These are phyloP conservation scores for Gymnocephalus cernua DNA, from an alignment of 2,113 vertebrate genomes.

Conservation along the genomic window DNA sequence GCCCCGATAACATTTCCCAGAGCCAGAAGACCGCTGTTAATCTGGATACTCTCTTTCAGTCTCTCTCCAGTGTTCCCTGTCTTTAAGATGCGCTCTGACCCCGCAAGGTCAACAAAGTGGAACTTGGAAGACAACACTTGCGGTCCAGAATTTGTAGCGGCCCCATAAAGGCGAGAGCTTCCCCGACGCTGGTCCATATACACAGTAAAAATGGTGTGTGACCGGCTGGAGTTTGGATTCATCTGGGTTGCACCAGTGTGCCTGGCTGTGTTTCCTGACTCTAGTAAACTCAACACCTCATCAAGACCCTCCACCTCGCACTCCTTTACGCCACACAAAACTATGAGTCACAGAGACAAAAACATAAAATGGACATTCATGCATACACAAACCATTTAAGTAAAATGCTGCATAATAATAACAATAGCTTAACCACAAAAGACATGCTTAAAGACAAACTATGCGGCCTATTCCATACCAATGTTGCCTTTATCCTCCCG, in stretches of 20 bases:
- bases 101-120: conserved; percentile 96
- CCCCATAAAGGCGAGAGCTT: conserved; percentile 80
- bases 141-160: conserved; percentile 46
- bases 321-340: conserved; percentile 94
- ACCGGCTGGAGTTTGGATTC: conserved; percentile 94
- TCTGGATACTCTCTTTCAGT: conserved; percentile 97
- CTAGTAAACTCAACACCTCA: conserved; percentile 94
- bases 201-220: conserved; percentile 94
- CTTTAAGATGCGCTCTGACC: conserved; percentile 94
- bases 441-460: background rate
- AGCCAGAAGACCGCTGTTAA: conserved; percentile 95
- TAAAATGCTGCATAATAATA: background rate
- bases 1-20: conserved; percentile 97
- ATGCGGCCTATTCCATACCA: conserved; percentile 82
- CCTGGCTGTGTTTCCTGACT: conserved; percentile 94
- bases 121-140: conserved; percentile 95
- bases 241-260: conserved; percentile 95
- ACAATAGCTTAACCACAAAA: background rate
- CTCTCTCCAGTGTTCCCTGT: conserved; percentile 94
- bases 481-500: conserved; percentile 96
- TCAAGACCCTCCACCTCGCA: conserved; percentile 96
- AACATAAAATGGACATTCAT: conserved; percentile 14
- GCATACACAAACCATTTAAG: background rate
- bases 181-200: conserved; percentile 94
- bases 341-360: conserved; percentile 76